Conservation (phyloP, 2,888 invertebrate genomes). For the Drosophila neotestacea region DNA sequence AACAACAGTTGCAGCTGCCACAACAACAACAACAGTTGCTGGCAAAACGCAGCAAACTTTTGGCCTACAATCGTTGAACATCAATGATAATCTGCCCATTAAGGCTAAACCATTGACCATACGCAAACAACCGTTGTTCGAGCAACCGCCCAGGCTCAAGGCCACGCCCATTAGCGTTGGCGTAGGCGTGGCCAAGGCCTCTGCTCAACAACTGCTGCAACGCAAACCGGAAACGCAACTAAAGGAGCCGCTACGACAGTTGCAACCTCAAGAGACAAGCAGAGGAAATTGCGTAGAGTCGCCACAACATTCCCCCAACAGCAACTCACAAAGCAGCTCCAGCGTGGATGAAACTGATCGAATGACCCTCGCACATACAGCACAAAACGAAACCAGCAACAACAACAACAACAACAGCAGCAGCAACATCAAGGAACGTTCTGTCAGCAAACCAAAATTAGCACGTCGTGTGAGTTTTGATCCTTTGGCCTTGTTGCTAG, state of each 20-base stretch:
- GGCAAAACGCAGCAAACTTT: slow-evolving; percentile 40
- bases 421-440: slow-evolving; percentile 87
- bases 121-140: slow-evolving; percentile 92
- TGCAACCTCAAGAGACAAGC: slow-evolving; percentile 21
- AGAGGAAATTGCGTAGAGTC: slow-evolving; percentile 40
- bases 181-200: slow-evolving; percentile 74
- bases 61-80: slow-evolving; percentile 81
- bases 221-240: slow-evolving; percentile 45
- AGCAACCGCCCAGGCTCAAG: slow-evolving; percentile 92
- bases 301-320: slow-evolving; percentile 64
- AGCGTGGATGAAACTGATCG: slow-evolving; percentile 83
- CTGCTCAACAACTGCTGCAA: slow-evolving; percentile 20
- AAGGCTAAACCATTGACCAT: slow-evolving; percentile 94
- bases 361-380: slow-evolving; percentile 31
- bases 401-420: slow-evolving; percentile 77
- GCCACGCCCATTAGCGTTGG: slow-evolving; percentile 85
- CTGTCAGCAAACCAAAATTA: slow-evolving; percentile 89
- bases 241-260: slow-evolving; percentile 25
- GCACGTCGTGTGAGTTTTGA: slow-evolving; percentile 97
- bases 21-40: slow-evolving; percentile 19
- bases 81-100: slow-evolving; percentile 87
- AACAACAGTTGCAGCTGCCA: slow-evolving; percentile 66
- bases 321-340: slow-evolving; percentile 82
- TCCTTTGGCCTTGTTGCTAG: slow-evolving; percentile 96
- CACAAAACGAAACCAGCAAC: slow-evolving; percentile 34